phyloP scores from a whole-genome alignment of 2,888 invertebrate genomes.

The Bibio marci region DNA sequence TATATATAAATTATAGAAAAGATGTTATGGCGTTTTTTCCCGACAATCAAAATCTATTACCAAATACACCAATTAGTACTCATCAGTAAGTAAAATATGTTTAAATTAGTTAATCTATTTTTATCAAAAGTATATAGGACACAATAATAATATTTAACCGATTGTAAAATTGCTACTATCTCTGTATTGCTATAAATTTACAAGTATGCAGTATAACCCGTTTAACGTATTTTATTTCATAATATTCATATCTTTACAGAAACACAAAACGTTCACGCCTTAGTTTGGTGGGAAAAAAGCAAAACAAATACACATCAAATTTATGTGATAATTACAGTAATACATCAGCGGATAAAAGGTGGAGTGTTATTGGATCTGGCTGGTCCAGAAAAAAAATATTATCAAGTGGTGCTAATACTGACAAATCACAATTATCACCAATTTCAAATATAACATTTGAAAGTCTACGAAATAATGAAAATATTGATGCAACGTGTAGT shows the following conservation, averaged over 20 bases:
- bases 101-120: no score
- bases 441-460: slow-evolving; percentile 1
- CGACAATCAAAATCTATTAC: slow-evolving; percentile 26
- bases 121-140: no score
- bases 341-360: slow-evolving; percentile 31
- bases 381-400: slow-evolving; percentile 11
- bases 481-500: neutral
- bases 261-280: slow-evolving; percentile 16
- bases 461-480: neutral
- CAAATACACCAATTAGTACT: slow-evolving; percentile 40
- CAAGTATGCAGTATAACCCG: no score
- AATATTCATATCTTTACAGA: no score
- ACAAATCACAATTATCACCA: neutral
- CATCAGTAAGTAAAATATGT: no score
- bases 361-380: slow-evolving; percentile 32
- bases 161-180: no score
- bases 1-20: slow-evolving; percentile 36
- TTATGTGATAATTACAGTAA: neutral
- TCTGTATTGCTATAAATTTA: no score
- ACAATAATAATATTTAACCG: no score
- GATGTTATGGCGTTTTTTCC: slow-evolving; percentile 41
- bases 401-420: no score
- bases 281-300: slow-evolving; percentile 13
- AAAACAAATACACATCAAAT: neutral
- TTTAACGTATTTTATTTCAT: no score